Conservation (phyloP, 1,140 invertebrate species). For the Apolygus lucorum region DNA sequence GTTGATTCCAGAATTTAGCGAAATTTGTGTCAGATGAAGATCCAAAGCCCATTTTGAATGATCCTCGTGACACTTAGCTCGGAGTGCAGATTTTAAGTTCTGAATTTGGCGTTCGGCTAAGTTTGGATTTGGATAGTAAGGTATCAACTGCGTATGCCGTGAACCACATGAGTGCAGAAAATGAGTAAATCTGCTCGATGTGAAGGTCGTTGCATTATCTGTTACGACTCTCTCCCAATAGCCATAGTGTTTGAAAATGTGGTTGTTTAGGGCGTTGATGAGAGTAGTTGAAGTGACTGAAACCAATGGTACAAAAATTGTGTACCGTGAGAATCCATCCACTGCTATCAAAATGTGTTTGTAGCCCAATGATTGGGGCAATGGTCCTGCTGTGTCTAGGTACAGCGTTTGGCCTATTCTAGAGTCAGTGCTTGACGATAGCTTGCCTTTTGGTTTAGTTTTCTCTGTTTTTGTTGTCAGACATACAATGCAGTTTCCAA, state of each 20-base stretch:
- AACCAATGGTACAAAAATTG: too few relatives aligned
- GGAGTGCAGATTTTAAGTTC: background rate
- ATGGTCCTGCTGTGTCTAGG: background rate
- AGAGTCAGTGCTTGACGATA: background rate
- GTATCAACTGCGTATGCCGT: too few relatives aligned
- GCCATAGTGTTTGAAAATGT: too few relatives aligned
- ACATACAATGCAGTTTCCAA: background rate
- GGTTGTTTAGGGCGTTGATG: too few relatives aligned
- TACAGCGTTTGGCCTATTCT: background rate
- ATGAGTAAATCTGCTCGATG: too few relatives aligned
- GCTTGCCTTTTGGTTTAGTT: background rate
- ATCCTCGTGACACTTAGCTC: background rate
- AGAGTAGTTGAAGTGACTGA: too few relatives aligned
- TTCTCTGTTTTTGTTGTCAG: background rate
- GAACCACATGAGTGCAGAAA: too few relatives aligned
- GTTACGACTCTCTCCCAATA: too few relatives aligned
- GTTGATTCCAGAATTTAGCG: background rate
- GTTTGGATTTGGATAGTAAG: too few relatives aligned
- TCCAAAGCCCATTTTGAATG: slow-evolving; percentile 5
- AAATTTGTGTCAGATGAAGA: background rate
- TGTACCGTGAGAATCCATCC: too few relatives aligned
- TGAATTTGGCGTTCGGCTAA: too few relatives aligned
- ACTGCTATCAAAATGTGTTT: background rate
- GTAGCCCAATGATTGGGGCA: background rate
- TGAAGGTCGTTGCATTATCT: too few relatives aligned